Evolutionary conservation across 2,113 vertebrate species (phyloP), one percentile per base, ranked within the genome.

Genomic region (Ancistrus triradiatus): DNA sequence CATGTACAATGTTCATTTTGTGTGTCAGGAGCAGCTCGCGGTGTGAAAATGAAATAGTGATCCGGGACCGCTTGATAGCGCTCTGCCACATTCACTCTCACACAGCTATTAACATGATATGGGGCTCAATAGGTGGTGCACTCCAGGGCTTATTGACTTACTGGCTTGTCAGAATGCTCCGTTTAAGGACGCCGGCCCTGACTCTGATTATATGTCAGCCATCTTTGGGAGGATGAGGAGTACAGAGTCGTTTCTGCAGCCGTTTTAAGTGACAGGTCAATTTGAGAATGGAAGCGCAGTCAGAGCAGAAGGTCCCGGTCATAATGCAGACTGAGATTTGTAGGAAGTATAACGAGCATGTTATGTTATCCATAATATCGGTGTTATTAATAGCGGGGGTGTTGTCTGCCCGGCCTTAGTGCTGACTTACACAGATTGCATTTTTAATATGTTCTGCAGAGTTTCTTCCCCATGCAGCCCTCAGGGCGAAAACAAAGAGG

Each of bases 171-270:
- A 66, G 50, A 66, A 56, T 43, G 49, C 50, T 56, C 31, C 40
- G 49, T 59, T 64, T 58, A 51, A 59, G 43, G 19, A 59, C 55
- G 15, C 17, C 11, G 27, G 21, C 56, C 56, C 48, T 17, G 24
- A 43, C 48, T 55, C 14, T 65, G 61, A 53, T 66, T 66, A 56
- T 66, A 49, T 56, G 48, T 50, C 25, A 43, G 42, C 43, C 31
- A 14, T 37, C n/a, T 33, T 14, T 43, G 2, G 24, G 43, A 15
- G 51, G 43, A n/a, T 24, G 22, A 13, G 18, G 10, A 49, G 56
- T 59, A 56, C 35, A 38, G 38, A 56, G 42, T 31, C 57, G 19
- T 59, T 44, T 66, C 28, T 49, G 37, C 31, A 52, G 22, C 48
- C 19, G 35, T 43, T 67, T 9, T 22, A 24, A 59, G 43, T 22